Evolutionary conservation across 2,113 vertebrate species (phyloP), one percentile per base, ranked within the genome.

Genomic region (Xenotilapia longispinis): DNA sequence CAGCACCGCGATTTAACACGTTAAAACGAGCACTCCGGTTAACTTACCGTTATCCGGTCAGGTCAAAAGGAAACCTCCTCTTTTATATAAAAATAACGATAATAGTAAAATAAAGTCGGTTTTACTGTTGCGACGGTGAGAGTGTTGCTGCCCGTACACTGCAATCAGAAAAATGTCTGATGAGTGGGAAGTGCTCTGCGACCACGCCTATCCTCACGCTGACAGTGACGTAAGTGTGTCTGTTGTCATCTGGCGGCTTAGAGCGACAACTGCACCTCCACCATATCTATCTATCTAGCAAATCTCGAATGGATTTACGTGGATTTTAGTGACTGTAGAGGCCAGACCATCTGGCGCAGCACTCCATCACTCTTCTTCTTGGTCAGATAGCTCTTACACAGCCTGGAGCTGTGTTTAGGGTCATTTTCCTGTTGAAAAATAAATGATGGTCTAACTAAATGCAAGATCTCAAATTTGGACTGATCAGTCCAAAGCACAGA

Each of bases 121-220:
- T 80, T 80, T 33, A 2, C 5, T 17, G 54, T 42, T 40, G 26
- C 3, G 3, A 83, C 6, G 7, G 4, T 81, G 5, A 33, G 19
- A 11, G 2, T 4, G 2, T 3, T 23, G 55, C 63, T 81, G 75
- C n/a, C 45, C 38, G 47, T 90, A 73, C 70, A 42, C 38, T 51
- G 80, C 81, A 89, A 92, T 86, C 57, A 45, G 4, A 93, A 95
- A 92, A 93, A 95, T 91, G 88, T 94, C 87, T 15, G 79, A 17
- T 5, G 11, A 47, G 23, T 9, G 42, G 88, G 87, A 91, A 80
- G 58, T 49, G 9, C 10, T 10, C 14, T 2, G 7, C 85, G 89
- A 65, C 91, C 94, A 94, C 95, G 92, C 95, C 95, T 85, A 90
- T 90, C 11, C 2, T 6, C 23, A 7, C 17, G 19, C 33, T 65